A percentile compares a stretch with the other conserved stretches of the same genome.
These are phyloP conservation scores for Uria aalge DNA, from an alignment of 2,113 vertebrate species.

Conservation along the genomic window DNA sequence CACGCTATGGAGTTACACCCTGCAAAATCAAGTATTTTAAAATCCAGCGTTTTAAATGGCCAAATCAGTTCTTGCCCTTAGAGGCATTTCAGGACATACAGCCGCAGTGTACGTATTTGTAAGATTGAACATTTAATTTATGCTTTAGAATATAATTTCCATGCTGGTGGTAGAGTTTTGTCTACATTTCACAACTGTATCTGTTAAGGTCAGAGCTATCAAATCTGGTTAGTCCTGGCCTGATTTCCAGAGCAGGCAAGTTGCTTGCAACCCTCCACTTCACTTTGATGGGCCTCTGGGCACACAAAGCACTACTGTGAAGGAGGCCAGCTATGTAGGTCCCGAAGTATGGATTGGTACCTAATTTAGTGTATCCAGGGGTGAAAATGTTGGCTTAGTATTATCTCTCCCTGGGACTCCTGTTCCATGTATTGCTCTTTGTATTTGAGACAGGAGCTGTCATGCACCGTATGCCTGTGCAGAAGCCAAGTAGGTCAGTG, in stretches of 20 bases:
- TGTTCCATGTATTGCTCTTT: neutral
- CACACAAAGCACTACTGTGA: neutral
- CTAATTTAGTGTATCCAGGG: neutral
- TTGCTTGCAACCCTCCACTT: neutral
- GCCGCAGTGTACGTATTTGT: neutral
- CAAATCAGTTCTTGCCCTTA: neutral
- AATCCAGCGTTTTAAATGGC: neutral
- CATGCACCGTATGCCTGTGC: neutral
- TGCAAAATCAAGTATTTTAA: neutral
- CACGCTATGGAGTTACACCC: neutral
- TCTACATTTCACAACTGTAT: neutral
- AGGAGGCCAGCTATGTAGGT: neutral
- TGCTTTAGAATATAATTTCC: neutral
- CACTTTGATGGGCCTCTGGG: neutral
- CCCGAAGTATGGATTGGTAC: neutral
- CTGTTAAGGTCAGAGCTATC: slow-evolving; percentile 12
- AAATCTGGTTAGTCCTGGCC: neutral
- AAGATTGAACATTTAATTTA: neutral
- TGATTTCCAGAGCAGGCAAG: neutral
- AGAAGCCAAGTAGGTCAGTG: neutral
- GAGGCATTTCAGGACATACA: neutral
- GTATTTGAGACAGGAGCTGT: neutral
- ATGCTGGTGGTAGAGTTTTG: neutral
- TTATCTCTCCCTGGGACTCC: neutral
- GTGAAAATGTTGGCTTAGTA: neutral